These are phyloP conservation scores for Drosophila ustulata DNA, from an alignment of 2,888 invertebrate species.

Conservation along the genomic window DNA sequence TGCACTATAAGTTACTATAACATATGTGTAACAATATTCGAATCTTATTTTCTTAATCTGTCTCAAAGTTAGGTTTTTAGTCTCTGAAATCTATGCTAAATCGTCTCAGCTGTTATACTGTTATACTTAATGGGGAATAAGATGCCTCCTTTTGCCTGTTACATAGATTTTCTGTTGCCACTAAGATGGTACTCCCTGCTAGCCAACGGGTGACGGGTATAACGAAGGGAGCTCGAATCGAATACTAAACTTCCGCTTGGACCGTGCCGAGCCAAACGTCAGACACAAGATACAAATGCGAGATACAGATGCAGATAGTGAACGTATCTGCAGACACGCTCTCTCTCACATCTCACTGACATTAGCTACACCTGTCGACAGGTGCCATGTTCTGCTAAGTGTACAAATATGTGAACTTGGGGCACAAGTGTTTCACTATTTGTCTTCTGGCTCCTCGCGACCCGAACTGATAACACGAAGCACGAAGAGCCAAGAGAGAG, in stretches of 20 bases:
- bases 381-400: constrained; percentile 38
- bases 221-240: constrained; percentile 13
- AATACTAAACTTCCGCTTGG: constrained; percentile 39
- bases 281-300: constrained; percentile 15
- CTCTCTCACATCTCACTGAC: constrained; percentile 26
- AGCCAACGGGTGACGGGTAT: too few species aligned
- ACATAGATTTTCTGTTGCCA: too few species aligned
- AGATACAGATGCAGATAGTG: constrained; percentile 2
- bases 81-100: too few species aligned
- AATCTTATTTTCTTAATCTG: too few species aligned
- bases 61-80: too few species aligned
- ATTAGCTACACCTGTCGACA: constrained; percentile 59
- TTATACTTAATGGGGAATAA: too few species aligned
- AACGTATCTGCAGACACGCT: constrained; percentile 37
- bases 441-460: constrained; percentile 41
- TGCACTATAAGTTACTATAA: too few species aligned
- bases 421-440: constrained; percentile 68
- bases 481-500: neutral
- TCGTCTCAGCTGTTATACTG: too few species aligned
- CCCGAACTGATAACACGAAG: constrained; percentile 38
- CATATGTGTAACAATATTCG: too few species aligned
- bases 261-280: constrained; percentile 3
- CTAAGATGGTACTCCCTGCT: too few species aligned
- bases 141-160: too few species aligned
- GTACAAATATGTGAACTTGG: constrained; percentile 68